Base-by-base conservation (phyloP, 2,888 invertebrate species). In the Cataglyphis cursor region DNA sequence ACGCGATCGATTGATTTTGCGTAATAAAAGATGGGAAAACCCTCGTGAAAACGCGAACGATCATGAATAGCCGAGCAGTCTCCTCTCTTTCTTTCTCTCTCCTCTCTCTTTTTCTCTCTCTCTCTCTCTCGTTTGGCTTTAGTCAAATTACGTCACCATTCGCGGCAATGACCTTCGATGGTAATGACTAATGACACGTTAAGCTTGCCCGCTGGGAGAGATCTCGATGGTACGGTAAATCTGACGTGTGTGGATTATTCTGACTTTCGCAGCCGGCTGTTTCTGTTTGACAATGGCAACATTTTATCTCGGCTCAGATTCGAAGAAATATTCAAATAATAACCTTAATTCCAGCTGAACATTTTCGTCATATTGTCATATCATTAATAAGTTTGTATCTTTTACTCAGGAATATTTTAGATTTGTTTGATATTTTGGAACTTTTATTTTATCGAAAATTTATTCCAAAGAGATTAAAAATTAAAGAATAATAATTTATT, bases 131-230 rank as follows among this genome's bases (percentile, higher is more conserved):
- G 87, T 85, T 89, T 88, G 80, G 91, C 88, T 87, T 87, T 89
- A 91, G 92, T 92, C 91, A 92, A 92, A 92, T 92, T 92, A 92
- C 91, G 83, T 81, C 76, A 64, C 48, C 85, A 73, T 86, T 82
- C 68, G 85, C 85, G 68, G 68, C 65, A 85, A 80, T 88, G 88
- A 88, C 88, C 88, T 88, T 76, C 87, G 74, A 76, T 81, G 59
- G 85, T 91, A 91, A 91, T 91, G 91, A 91, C 87, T 91, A 91
- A 91, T 91, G 91, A 91, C 86, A 89, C 91, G 88, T 90, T 90
- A 85, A 90, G 89, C 88, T 87, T 82, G 81, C 86, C 87, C 90
- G 74, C 82, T 81, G 87, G 80, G 68, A 74, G 66, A 81, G 73
- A 78, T 75, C 57, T 68, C 41, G 87, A 86, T 84, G 80, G 87